Evolutionary conservation across 2,797 vertebrate species (phyloP).

Genomic region (Corythornis leucogaster): DNA sequence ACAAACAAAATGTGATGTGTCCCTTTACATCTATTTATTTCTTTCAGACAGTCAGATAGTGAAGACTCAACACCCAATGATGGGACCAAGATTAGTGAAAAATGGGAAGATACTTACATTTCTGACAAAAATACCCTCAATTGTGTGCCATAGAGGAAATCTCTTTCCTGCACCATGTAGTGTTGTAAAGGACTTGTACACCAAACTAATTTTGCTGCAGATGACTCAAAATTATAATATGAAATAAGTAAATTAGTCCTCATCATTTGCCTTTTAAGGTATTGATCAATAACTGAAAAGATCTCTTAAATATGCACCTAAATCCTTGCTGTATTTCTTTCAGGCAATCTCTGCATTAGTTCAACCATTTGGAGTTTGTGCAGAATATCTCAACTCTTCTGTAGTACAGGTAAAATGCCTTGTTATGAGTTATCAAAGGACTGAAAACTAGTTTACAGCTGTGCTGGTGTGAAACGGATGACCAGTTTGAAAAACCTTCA

Average conservation of each 20-base stretch:
- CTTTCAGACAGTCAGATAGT: background rate
- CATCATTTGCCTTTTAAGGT: background rate
- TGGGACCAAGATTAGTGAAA: background rate
- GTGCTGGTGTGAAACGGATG: conserved; percentile 2
- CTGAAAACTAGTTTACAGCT: background rate
- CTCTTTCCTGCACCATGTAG: background rate
- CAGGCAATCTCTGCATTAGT: conserved; percentile 95
- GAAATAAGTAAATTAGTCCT: background rate
- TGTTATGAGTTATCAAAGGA: background rate
- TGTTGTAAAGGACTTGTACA: background rate
- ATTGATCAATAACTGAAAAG: background rate
- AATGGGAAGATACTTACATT: background rate
- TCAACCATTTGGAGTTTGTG: conserved; percentile 96
- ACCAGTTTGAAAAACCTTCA: background rate
- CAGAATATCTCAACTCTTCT: conserved; percentile 95
- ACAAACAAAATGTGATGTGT: conserved; percentile 19
- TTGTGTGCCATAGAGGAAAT: background rate
- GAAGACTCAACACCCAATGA: background rate
- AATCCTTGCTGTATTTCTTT: conserved; percentile 30
- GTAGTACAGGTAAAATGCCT: conserved; percentile 91
- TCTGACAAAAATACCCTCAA: background rate
- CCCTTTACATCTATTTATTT: background rate
- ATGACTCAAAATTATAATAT: background rate
- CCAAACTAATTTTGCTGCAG: background rate
- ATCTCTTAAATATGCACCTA: background rate